Conservation (phyloP, 1,140 invertebrate genomes). For the Oncopeltus fasciatus region DNA sequence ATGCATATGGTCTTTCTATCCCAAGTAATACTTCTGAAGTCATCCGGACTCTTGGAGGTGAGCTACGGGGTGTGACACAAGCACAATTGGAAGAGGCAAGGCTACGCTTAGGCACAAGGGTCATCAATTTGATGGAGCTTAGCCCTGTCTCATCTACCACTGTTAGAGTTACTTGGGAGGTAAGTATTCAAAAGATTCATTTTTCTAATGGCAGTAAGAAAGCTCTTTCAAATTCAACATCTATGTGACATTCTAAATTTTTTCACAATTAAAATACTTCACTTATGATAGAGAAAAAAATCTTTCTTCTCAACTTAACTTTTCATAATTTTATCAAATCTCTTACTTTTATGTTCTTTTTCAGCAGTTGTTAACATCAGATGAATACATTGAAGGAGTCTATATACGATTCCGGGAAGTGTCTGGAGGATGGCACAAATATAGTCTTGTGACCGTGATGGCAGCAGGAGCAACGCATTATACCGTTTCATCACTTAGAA, state of each 20-base stretch:
- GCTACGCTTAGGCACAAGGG: conserved; percentile 60
- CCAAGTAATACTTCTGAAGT: conserved; percentile 44
- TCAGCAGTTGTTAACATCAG: conserved; percentile 37
- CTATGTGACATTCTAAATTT: no score
- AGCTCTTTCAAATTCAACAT: no score
- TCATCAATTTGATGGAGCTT: conserved; percentile 64
- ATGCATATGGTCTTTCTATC: conserved; percentile 59
- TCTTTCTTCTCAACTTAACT: no score
- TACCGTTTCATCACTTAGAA: conserved; percentile 55
- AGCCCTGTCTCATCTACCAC: conserved; percentile 67
- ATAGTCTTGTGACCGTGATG: conserved; percentile 52
- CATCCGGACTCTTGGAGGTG: conserved; percentile 48
- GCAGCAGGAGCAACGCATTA: conserved; percentile 49
- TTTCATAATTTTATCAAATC: no score
- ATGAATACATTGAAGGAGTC: conserved; percentile 65
- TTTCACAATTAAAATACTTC: no score
- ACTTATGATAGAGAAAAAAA: no score
- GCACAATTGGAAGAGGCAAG: conserved; percentile 64
- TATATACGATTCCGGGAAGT: conserved; percentile 81
- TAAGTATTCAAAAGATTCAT: conserved; percentile 10
- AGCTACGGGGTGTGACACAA: conserved; percentile 49
- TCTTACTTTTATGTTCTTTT: no score
- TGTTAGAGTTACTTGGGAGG: conserved; percentile 62
- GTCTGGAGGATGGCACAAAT: conserved; percentile 42
- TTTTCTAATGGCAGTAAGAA: no score